Base-by-base conservation (phyloP, 2,888 invertebrate genomes). In the Sipha maydis region DNA sequence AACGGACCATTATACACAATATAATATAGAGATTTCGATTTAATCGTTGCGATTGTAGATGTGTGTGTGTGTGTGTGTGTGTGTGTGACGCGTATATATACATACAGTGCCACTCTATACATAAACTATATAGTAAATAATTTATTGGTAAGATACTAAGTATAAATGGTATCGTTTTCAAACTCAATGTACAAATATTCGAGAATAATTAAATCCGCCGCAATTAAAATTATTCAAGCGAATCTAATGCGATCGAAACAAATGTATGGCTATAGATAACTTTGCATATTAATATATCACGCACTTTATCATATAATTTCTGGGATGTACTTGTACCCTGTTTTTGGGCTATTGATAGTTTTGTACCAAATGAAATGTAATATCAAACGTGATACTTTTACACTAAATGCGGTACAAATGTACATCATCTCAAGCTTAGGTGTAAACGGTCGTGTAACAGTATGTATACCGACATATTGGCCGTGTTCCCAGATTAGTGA, bases 101-200 rank as follows among this genome's bases (percentile, higher is more conserved):
- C 3, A 28, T 54, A 71, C 54, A 56, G 31, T n/a, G 34, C 19
- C 31, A 75, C 75, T 75, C 75, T 31, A 48, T 82, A 69, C 25
- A 25, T 61, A 61, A 61, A 28, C 69, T 69, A 28, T n/a, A 38
- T 8, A 4, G 54, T 73, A 25, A 54, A 73, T 73, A 73, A 73
- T 83, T 83, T 73, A 83, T 56, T n/a, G 54, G n/a, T 3, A 1
- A 3, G 21, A 82, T 31, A 48, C 71, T 31, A 73, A 83, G 56
- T 73, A 73, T 71, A 71, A 73, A 73, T 73, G 7, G 17, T 54
- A 19, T 28, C 83, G 34, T 34, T 56, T 73, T 83, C 83, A 83
- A 31, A 83, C 75, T n/a, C 41, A 41, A 25, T 84, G 25, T 76
- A 41, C 38, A 41, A 73, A 73, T 54, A 54, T 56, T 38, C 73